Evolutionary conservation across 2,797 vertebrate genomes (phyloP).

Genomic region (Acropternis orthonyx): DNA sequence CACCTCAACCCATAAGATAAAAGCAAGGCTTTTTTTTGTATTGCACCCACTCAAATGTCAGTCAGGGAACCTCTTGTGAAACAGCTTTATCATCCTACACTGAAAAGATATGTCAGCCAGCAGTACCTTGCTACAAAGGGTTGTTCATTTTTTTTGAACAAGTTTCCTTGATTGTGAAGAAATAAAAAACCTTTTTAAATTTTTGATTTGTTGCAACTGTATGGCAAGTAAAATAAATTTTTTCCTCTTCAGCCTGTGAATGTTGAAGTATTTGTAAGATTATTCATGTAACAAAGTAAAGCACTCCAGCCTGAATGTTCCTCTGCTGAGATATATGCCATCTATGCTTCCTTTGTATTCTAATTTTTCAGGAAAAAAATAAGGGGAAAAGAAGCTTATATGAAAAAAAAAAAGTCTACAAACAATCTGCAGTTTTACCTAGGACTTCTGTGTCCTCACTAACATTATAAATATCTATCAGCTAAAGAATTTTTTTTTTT

Average conservation of each 20-base stretch:
- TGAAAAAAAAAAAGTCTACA: neutral
- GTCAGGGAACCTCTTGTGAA: slow-evolving; percentile 4
- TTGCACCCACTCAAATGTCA: slow-evolving; percentile 22
- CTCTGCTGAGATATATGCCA: neutral
- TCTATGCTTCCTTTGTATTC: neutral
- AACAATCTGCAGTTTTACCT: neutral
- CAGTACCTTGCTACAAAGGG: neutral
- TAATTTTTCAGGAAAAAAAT: neutral
- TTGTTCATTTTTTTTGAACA: neutral
- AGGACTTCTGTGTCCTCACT: neutral
- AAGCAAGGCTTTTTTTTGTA: neutral
- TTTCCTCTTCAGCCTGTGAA: neutral
- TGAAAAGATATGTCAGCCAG: neutral
- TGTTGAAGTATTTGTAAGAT: neutral
- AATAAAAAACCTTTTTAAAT: neutral
- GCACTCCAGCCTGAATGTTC: neutral
- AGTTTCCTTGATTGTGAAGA: neutral
- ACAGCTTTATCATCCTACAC: neutral
- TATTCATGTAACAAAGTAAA: neutral
- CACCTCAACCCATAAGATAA: neutral
- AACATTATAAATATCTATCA: neutral
- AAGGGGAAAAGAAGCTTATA: neutral
- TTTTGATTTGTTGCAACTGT: neutral
- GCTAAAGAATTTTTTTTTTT: neutral
- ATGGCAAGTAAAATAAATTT: neutral